phyloP scores from a whole-genome alignment of 2,888 invertebrate species.

The Drosophila phalerata region DNA sequence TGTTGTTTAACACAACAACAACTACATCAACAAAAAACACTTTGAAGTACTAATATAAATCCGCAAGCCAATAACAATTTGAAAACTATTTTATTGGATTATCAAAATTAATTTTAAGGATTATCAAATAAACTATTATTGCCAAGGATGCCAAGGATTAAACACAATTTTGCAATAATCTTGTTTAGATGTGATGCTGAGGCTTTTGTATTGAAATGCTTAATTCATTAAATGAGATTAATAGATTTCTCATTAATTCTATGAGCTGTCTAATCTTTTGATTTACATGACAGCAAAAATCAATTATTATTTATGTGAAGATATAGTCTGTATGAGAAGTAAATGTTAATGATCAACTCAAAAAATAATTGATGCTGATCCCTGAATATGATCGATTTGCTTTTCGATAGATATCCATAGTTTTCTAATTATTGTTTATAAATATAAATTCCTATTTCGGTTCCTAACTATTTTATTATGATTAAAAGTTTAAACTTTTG shows the following conservation, averaged over 20 bases:
- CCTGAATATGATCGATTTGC: background rate
- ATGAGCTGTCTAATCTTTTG: too few species aligned
- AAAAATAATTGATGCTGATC: background rate
- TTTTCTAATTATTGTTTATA: too few species aligned
- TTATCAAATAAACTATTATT: background rate
- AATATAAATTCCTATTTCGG: too few species aligned
- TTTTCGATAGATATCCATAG: background rate
- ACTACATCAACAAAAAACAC: slow-evolving; percentile 1
- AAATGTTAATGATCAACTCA: too few species aligned
- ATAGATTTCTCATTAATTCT: too few species aligned
- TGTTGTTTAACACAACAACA: background rate
- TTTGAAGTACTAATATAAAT: slow-evolving; percentile 4
- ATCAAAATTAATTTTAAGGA: too few species aligned
- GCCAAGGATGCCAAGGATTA: background rate
- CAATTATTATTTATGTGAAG: too few species aligned
- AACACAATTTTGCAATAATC: background rate
- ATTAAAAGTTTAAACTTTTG: too few species aligned
- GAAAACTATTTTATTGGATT: background rate
- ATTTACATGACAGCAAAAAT: too few species aligned
- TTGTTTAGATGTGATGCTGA: background rate
- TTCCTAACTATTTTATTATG: too few species aligned
- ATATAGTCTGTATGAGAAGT: too few species aligned
- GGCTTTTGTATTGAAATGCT: background rate
- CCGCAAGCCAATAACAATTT: background rate
- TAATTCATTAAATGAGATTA: background rate